Evolutionary conservation across 2,113 vertebrate species (phyloP), one percentile per base, ranked within the genome.

Genomic region (Pseudopodoces humilis): DNA sequence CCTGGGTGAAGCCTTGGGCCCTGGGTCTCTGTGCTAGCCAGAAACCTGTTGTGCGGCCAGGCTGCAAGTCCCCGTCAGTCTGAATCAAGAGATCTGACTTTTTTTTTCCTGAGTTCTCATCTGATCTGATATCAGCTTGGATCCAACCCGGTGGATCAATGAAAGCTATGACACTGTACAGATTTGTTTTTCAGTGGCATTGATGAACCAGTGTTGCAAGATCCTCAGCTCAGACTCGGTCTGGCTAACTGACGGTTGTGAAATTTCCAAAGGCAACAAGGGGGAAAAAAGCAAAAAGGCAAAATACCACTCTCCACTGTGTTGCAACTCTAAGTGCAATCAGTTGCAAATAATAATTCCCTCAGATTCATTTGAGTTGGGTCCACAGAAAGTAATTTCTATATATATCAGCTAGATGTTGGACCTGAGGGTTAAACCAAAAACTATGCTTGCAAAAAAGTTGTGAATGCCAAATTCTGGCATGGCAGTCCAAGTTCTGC

Each of bases 171-270:
- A 94, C 72, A 19, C 59, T 39, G 35, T 55, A 43, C 39, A 88
- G 86, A 87, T 92, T 92, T 95, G 88, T 75, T 97, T 97, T 95
- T 83, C 92, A 81, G 86, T 76, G 85, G 83, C 88, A 89, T 62
- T 95, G 95, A 92, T 95, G 95, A 96, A 75, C 8, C 58, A 58
- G 49, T 96, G 93, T 97, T 92, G 96, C 95, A 94, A 97, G 95
- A 86, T 90, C 28, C 72, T 90, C 86, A 88, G 53, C 82, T 91
- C 74, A 91, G 92, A 75, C 88, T 95, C 82, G 19, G 62, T 92
- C 95, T 93, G 90, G 58, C 49, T 86, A 81, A 86, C 33, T 49
- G 77, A 49, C 12, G 15, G 68, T 97, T 97, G 92, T 95, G 96
- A 97, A 97, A 97, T 93, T 95, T 94, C 92, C 93, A 96, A 94